Evolutionary conservation across 2,113 vertebrate genomes (phyloP), one percentile per base, ranked within the genome.

Genomic region (Lota lota): DNA sequence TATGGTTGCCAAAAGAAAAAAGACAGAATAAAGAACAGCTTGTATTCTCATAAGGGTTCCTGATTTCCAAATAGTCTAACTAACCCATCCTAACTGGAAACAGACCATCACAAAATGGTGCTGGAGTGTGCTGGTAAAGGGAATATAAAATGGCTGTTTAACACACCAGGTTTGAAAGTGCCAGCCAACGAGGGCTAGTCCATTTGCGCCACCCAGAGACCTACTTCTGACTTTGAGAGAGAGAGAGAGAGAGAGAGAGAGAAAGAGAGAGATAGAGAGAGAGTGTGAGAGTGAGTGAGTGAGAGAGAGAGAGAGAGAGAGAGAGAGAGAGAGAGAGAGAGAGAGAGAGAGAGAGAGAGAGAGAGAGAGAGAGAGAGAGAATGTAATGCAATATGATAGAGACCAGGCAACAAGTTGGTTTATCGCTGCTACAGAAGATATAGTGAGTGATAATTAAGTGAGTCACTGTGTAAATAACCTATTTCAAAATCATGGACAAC

Each of bases 71-170:
- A 47, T 12, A 47, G 40, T 47, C 40, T 47, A 14, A 53, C 61
- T 47, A 14, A 53, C 61, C 17, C 7, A 19, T 2, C 21, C 64
- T 14, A 60, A 66, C 56, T 59, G 20, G 18, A 70, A 53, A 16
- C 24, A 53, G 64, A 24, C 22, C 21, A 5, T 77, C 28, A 81
- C 79, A 83, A 87, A 85, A 88, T 87, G 85, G 84, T 81, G 78
- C 60, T 73, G 15, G 0, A 1, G 72, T 47, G 19, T 60, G 66
- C 70, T 47, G 68, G 83, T 67, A 68, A 73, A 76, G 66, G 60
- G 57, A 60, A n/a, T 60, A 67, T 79, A 90, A 90, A 90, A 87
- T 88, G 89, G 87, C 84, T n/a, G 83, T 11, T 47, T 54, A 74
- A 57, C 62, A 75, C 40, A 57, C 28, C 68, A 58, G 77, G 78